phyloP scores from a whole-genome alignment of 2,888 invertebrate genomes.

The Hyles lineata region DNA sequence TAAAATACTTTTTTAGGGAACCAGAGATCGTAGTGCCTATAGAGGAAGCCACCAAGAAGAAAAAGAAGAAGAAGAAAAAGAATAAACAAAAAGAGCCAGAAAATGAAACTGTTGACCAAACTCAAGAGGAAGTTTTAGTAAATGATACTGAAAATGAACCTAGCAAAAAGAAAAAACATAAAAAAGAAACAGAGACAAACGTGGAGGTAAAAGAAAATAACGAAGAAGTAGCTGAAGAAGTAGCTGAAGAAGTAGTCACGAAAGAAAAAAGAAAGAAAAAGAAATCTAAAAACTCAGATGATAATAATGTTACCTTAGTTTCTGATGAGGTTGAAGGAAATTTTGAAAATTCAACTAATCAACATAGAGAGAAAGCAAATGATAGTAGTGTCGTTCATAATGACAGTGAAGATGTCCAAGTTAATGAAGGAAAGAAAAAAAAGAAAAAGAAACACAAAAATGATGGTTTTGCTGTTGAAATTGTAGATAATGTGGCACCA shows the following conservation, averaged over 20 bases:
- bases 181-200: not conserved
- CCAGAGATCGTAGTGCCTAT: constrained; percentile 67
- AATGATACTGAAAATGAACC: not conserved
- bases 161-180: not conserved
- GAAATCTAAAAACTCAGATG: constrained; percentile 32
- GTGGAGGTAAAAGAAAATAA: not conserved
- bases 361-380: constrained; percentile 30
- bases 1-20: constrained; percentile 56
- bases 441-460: constrained; percentile 57
- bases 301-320: not conserved
- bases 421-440: constrained; percentile 40
- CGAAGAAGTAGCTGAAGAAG: constrained; percentile 24
- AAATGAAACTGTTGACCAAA: constrained; percentile 34
- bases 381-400: constrained; percentile 28
- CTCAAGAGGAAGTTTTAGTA: constrained; percentile 32
- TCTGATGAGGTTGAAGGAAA: constrained; percentile 30
- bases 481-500: constrained; percentile 49
- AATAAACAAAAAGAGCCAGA: constrained; percentile 40
- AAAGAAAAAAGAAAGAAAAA: constrained; percentile 41
- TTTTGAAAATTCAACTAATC: constrained; percentile 38
- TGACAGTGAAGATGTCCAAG: constrained; percentile 16
- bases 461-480: constrained; percentile 56
- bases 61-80: constrained; percentile 66
- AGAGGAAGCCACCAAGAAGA: constrained; percentile 67
- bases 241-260: not conserved